Base-by-base conservation (phyloP, 2,113 vertebrate genomes). In the Rallus limicola region DNA sequence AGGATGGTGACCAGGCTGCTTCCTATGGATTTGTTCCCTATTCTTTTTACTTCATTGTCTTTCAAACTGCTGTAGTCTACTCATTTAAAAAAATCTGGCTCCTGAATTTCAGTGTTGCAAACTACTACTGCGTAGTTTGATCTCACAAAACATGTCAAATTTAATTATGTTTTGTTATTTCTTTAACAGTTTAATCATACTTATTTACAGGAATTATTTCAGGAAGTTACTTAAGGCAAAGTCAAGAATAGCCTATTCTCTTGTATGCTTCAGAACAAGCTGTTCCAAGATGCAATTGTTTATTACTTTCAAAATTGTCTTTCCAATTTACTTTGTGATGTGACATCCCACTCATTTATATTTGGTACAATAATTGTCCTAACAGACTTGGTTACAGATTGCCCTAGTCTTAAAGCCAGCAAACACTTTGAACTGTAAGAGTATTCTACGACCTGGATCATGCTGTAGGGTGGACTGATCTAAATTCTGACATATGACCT, bases 221-320 rank as follows among this genome's bases (percentile, higher is more conserved):
- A 95, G 52, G 28, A 84, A 92, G 36, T 69, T 87, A 91, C 90
- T 96, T 71, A 82, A 71, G 82, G 88, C 92, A 95, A 97, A 93
- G 82, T 93, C 87, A 93, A 78, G 82, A 92, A 78, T 52, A 75
- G 74, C 80, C 77, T 95, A 15, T 93, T 72, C 48, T 95, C 67
- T 52, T 62, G 13, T 63, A 9, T 84, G 28, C 52, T 86, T 84
- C 53, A 70, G 60, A 96, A 62, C 11, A 18, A 94, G 70, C 16
- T 82, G 36, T 90, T 93, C 33, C 70, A 91, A 95, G 77, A 75
- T 59, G 36, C n/a, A 85, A 55, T 71, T 96, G 67, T 96, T 92
- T 90, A 65, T 64, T 94, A 85, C 75, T 82, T 90, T 92, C 65
- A 89, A 88, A 94, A 68, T 28, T 86, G 74, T 93, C 88, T 95